These are phyloP conservation scores for Opisthograptis luteolata DNA, from an alignment of 2,888 invertebrate species.

Conservation along the genomic window DNA sequence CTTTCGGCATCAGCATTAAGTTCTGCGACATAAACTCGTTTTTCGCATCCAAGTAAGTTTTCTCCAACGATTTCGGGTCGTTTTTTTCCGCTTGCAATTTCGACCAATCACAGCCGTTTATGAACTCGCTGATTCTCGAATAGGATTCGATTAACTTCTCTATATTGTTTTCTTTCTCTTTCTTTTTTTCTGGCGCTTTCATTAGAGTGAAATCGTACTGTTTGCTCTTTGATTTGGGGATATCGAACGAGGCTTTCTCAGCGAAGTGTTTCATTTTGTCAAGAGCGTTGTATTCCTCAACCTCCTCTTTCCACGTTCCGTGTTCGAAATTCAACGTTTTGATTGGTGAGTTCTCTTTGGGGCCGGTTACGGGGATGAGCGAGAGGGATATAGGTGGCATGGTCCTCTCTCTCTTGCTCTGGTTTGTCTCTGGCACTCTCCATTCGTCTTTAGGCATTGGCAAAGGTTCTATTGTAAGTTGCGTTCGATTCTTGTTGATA, in stretches of 20 bases:
- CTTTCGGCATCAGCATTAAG: slow-evolving; percentile 74
- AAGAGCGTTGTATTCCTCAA: slow-evolving; percentile 76
- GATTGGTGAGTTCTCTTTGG: slow-evolving; percentile 69
- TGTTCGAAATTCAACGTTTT: slow-evolving; percentile 67
- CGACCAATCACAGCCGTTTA: slow-evolving; percentile 80
- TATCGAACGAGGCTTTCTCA: slow-evolving; percentile 76
- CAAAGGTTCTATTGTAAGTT: slow-evolving; percentile 77
- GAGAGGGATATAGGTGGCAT: slow-evolving; percentile 80
- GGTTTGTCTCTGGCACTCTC: slow-evolving; percentile 66
- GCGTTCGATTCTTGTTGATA: slow-evolving; percentile 80
- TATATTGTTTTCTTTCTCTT: slow-evolving; percentile 61
- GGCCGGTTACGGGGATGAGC: slow-evolving; percentile 71
- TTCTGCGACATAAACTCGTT: slow-evolving; percentile 80
- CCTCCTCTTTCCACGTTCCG: slow-evolving; percentile 63
- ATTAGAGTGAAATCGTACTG: slow-evolving; percentile 58
- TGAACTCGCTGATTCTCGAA: slow-evolving; percentile 77
- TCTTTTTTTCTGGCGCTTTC: slow-evolving; percentile 45
- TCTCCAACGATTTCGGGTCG: slow-evolving; percentile 68
- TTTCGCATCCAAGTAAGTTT: slow-evolving; percentile 77
- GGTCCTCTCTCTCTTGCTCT: slow-evolving; percentile 59
- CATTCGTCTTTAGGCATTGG: slow-evolving; percentile 67
- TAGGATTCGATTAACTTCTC: slow-evolving; percentile 75
- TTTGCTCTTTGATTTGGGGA: slow-evolving; percentile 71
- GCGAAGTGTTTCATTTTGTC: slow-evolving; percentile 82
- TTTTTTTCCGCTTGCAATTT: slow-evolving; percentile 62